Percentiles rank a stretch among this genome's conserved stretches.
Conservation (phyloP, 2,888 invertebrate species). For the Diaprepes abbreviatus region DNA sequence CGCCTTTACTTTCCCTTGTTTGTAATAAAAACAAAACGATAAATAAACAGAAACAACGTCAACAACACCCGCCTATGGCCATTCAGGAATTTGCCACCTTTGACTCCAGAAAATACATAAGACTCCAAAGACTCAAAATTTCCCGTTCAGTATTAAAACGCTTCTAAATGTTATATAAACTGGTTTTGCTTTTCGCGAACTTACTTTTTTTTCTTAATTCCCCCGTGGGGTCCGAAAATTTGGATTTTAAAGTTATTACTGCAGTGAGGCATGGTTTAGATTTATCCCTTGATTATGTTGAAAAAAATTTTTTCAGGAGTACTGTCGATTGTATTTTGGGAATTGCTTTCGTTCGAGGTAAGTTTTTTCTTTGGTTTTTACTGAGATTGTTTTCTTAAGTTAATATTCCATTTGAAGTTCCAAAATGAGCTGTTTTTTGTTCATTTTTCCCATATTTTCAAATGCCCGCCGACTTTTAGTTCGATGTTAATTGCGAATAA, state of each 20-base stretch:
- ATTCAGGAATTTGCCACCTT: constrained; percentile 10
- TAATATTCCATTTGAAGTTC: too few species aligned
- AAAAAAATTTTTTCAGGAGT: constrained; percentile 51
- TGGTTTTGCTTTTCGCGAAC: background rate
- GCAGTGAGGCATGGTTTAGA: constrained; percentile 53
- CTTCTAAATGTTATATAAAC: constrained; percentile 26
- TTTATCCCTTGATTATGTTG: constrained; percentile 54
- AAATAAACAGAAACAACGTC: constrained; percentile 18
- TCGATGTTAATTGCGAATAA: too few species aligned
- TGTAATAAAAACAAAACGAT: background rate
- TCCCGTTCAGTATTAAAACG: constrained; percentile 18
- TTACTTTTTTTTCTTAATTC: constrained; percentile 14
- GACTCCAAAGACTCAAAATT: constrained; percentile 19
- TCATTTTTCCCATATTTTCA: too few species aligned
- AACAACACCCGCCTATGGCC: constrained; percentile 34
- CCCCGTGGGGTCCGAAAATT: constrained; percentile 15
- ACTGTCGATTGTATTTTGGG: constrained; percentile 58
- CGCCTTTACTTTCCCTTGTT: background rate
- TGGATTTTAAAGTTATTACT: constrained; percentile 52
- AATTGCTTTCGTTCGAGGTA: constrained; percentile 56
- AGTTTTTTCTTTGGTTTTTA: too few species aligned
- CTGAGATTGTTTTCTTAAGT: too few species aligned
- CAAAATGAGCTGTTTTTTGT: too few species aligned
- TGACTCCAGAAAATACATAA: constrained; percentile 30
- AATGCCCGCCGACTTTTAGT: too few species aligned